phyloP scores from a whole-genome alignment of 2,797 vertebrate genomes.

The Pterois miles region DNA sequence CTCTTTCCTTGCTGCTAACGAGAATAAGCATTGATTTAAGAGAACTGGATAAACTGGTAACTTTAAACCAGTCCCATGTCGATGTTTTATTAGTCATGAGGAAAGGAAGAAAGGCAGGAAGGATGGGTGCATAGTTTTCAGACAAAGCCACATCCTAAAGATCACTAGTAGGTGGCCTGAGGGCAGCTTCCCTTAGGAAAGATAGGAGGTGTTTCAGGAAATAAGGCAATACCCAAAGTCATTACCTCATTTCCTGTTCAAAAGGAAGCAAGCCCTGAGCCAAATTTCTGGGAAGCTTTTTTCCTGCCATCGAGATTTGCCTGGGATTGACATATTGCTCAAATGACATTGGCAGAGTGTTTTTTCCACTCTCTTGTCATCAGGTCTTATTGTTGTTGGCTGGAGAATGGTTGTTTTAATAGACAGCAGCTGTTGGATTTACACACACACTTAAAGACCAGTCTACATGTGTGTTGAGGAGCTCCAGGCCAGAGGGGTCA shows the following conservation, averaged over 20 bases:
- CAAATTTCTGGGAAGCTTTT: not conserved
- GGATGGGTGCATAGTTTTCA: constrained; percentile 15
- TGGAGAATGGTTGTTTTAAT: constrained; percentile 41
- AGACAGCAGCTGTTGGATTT: constrained; percentile 59
- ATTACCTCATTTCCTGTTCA: constrained; percentile 61
- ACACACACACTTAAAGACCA: constrained; percentile 10
- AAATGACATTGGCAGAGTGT: constrained; percentile 32
- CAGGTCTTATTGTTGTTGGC: constrained; percentile 47
- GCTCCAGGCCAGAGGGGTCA: not conserved
- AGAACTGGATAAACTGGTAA: not conserved
- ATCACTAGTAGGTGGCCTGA: constrained; percentile 45
- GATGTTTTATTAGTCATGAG: constrained; percentile 9
- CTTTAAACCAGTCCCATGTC: not conserved
- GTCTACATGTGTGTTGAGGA: constrained; percentile 23
- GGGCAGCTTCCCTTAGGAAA: constrained; percentile 33
- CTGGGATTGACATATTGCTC: constrained; percentile 20
- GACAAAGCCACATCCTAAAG: constrained; percentile 55
- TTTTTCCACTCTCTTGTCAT: constrained; percentile 60
- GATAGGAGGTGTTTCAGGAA: constrained; percentile 58
- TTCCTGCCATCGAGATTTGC: constrained; percentile 6
- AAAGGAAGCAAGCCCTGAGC: constrained; percentile 22
- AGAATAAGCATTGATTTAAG: not conserved
- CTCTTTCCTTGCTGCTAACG: not conserved
- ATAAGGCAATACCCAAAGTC: constrained; percentile 46
- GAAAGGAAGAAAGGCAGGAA: constrained; percentile 22